A percentile compares a stretch with the other conserved stretches of the same genome.
Evolutionary conservation across 2,113 vertebrate species (phyloP).

Genomic region (Ramphastos sulfuratus): DNA sequence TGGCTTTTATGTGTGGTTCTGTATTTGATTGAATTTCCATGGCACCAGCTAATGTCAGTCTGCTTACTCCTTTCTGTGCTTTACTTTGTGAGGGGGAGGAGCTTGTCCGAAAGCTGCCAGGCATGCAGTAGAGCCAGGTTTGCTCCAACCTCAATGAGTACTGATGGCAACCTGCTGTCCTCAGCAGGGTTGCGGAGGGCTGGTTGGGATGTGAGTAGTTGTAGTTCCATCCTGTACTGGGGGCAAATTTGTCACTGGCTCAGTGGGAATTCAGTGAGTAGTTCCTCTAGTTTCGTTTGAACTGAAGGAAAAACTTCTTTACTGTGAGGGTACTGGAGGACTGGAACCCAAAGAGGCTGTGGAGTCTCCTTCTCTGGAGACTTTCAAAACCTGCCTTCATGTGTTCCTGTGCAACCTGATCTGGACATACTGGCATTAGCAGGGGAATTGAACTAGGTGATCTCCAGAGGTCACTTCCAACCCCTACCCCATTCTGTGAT

Average conservation of each 20-base stretch:
- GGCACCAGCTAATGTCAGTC: background rate
- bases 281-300: background rate
- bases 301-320: too few species aligned
- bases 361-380: too few species aligned
- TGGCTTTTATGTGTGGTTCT: background rate
- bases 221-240: background rate
- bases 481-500: too few species aligned
- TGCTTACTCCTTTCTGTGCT: background rate
- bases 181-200: background rate
- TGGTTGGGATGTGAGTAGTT: background rate
- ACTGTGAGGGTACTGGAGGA: too few species aligned
- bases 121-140: accelerated
- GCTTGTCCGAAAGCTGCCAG: background rate
- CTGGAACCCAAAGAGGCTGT: too few species aligned
- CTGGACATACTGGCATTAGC: too few species aligned
- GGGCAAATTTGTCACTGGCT: background rate
- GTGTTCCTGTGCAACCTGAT: too few species aligned
- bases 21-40: background rate
- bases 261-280: background rate
- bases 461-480: too few species aligned
- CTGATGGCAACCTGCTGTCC: background rate
- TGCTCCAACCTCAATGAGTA: background rate
- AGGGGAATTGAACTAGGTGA: too few species aligned
- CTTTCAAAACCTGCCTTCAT: too few species aligned
- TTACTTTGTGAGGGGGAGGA: background rate